A percentile compares a stretch with the other conserved stretches of the same genome.
phyloP scores from a whole-genome alignment of 2,797 vertebrate species.

The Meda fulgida region DNA sequence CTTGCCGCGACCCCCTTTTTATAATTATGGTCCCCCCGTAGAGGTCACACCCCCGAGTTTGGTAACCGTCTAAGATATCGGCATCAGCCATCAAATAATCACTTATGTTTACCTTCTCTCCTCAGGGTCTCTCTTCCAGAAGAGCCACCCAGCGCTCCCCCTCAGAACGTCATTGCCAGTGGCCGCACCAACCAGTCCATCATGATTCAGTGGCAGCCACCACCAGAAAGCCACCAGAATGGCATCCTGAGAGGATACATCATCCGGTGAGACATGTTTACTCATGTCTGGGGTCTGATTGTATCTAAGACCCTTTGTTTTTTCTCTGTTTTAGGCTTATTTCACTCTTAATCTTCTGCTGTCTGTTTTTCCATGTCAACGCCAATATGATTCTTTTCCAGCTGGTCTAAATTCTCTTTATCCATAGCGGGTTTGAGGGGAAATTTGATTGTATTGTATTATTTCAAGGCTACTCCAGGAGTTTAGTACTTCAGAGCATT shows the following conservation, averaged over 20 bases:
- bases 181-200: conserved; percentile 98
- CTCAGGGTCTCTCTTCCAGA: conserved; percentile 91
- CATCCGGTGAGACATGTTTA: conserved; percentile 80
- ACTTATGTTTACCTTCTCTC: conserved; percentile 2
- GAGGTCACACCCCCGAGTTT: neutral
- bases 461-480: conserved; percentile 27
- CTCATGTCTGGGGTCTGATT: neutral
- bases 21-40: too few species aligned
- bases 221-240: conserved; percentile 94
- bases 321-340: neutral
- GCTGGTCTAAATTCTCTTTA: neutral
- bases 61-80: neutral
- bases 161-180: conserved; percentile 94
- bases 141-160: conserved; percentile 91
- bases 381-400: neutral
- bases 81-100: neutral
- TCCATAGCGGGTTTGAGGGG: conserved; percentile 10
- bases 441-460: conserved; percentile 20
- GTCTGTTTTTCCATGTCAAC: neutral
- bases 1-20: neutral
- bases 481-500: neutral
- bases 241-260: conserved; percentile 91
- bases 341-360: neutral
- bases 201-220: conserved; percentile 98
- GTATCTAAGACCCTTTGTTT: neutral